These are phyloP conservation scores for Nyctereutes procyonoides DNA, from an alignment of 2,113 vertebrate species.

Conservation along the genomic window DNA sequence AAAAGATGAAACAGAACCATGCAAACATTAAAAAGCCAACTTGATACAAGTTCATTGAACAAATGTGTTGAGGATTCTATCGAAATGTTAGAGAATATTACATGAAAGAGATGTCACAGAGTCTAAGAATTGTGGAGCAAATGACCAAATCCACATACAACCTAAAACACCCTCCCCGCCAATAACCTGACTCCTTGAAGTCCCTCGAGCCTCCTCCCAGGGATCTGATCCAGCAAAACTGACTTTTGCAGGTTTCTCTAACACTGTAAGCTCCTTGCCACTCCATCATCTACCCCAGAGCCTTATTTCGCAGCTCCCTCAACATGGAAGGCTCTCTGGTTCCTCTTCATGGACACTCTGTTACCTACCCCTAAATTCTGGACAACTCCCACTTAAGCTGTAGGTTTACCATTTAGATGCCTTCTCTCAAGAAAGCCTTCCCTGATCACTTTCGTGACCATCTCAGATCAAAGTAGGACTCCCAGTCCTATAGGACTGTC, in stretches of 20 bases:
- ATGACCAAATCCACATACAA: neutral
- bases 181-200: neutral
- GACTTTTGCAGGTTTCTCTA: neutral
- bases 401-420: neutral
- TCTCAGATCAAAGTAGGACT: neutral
- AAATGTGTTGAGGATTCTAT: neutral
- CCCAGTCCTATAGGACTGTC: neutral
- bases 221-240: neutral
- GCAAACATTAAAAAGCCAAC: conserved; percentile 21
- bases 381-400: neutral
- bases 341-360: neutral
- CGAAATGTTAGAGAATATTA: neutral
- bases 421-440: neutral
- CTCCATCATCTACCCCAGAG: neutral
- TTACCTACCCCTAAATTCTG: neutral
- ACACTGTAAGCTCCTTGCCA: neutral
- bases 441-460: neutral
- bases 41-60: neutral
- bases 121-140: neutral
- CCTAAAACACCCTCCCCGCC: neutral
- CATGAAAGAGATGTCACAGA: neutral
- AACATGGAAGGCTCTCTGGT: neutral
- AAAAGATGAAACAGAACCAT: conserved; percentile 25
- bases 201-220: neutral
- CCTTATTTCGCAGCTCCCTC: neutral